These are phyloP conservation scores for Platycercus adscitus DNA, from an alignment of 2,113 vertebrate genomes.

Conservation along the genomic window DNA sequence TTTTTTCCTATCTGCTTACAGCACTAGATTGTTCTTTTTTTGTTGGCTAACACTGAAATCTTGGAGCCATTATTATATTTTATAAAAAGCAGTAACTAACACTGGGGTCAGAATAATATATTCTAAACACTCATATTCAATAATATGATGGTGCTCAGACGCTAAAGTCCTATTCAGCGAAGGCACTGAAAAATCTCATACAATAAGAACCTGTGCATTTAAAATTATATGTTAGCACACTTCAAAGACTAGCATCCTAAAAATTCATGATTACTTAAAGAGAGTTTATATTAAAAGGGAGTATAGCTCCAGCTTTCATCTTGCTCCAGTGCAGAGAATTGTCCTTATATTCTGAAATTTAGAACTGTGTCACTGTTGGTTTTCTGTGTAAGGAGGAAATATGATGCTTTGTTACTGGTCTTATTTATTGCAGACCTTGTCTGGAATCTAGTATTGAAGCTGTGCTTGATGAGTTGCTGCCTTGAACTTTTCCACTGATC, in stretches of 20 bases:
- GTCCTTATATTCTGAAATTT: conserved; percentile 69
- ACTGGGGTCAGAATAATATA: conserved; percentile 44
- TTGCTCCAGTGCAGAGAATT: conserved; percentile 13
- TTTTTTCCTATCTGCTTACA: conserved; percentile 72
- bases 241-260: conserved; percentile 49
- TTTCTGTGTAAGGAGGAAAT: conserved; percentile 76
- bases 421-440: conserved; percentile 83
- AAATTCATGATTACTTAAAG: conserved; percentile 38
- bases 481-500: conserved; percentile 85
- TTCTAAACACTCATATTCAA: conserved; percentile 29
- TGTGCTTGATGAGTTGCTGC: conserved; percentile 80
- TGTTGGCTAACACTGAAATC: conserved; percentile 69
- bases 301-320: conserved; percentile 40
- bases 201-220: conserved; percentile 24
- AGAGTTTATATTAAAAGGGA: conserved; percentile 39
- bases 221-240: conserved; percentile 35
- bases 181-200: conserved; percentile 24
- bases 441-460: conserved; percentile 80
- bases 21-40: conserved; percentile 69
- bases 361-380: conserved; percentile 70
- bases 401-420: conserved; percentile 77
- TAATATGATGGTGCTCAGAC: neutral
- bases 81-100: conserved; percentile 27
- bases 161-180: neutral
- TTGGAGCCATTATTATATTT: conserved; percentile 51